Conservation (phyloP, 2,113 vertebrate species). For the Hassar affinis region DNA sequence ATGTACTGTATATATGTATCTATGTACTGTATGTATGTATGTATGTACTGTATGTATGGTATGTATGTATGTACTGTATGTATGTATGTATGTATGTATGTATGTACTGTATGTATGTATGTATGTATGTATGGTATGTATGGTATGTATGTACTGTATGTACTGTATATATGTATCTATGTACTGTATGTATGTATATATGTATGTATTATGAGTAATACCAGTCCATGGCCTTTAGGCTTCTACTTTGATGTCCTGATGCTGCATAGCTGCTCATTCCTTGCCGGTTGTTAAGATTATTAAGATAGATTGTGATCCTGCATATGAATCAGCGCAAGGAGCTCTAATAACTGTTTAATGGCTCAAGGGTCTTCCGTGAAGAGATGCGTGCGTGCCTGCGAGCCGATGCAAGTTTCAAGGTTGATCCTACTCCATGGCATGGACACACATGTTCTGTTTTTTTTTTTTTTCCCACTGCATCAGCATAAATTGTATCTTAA, state of each 20-base stretch:
- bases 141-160: no score
- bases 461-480: conserved; percentile 42
- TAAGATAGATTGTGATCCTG: conserved; percentile 51
- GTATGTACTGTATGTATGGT: no score
- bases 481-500: conserved; percentile 66
- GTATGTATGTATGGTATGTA: no score
- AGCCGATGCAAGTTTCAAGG: conserved; percentile 37
- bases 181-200: no score
- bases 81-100: no score
- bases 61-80: no score
- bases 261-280: conserved; percentile 15
- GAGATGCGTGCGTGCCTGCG: conserved; percentile 7
- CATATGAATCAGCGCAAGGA: conserved; percentile 48
- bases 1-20: no score
- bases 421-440: conserved; percentile 32
- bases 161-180: no score
- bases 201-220: neutral
- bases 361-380: conserved; percentile 34
- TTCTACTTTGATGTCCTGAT: neutral
- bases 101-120: no score
- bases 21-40: no score
- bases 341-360: conserved; percentile 62
- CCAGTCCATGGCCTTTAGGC: neutral
- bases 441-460: neutral
- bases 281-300: conserved; percentile 43